Evolutionary conservation across 2,888 invertebrate genomes (phyloP), one percentile per base, ranked within the genome.

Genomic region (Drosophila barbarae): DNA sequence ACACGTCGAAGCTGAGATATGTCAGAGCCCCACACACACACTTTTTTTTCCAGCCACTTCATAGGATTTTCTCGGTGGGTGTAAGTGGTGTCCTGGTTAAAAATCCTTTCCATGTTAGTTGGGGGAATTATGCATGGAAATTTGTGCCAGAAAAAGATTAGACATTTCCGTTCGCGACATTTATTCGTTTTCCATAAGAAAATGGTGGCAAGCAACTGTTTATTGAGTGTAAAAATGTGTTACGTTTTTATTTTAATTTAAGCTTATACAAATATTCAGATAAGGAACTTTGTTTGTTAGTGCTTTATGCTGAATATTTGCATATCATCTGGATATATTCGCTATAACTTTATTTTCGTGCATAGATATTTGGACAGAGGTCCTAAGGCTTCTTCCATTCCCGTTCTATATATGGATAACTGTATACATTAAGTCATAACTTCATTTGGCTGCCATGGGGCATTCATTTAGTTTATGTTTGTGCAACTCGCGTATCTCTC

Each of bases 361-460:
- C 26, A 10, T 18, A 32, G 42, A 34, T 30, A 32, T 59, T 59
- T 32, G 15, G 44, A 34, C 36, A 34, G 30, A 42, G 42, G n/a
- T 26, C 42, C 42, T 5, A 3, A 26, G 42, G 26, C 26, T 26
- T 13, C 7, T 46, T 13, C 21, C 49, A 26, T 21, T 35, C 5
- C 7, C 35, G 18, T 15, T 57, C n/a, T 32, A 34, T 38, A 42
- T 52, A 46, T 53, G 51, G 49, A 61, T 55, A 58, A 47, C 66
- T 63, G 77, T 70, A 52, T 74, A 69, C 72, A 78, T 78, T 77
- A 77, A 83, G 80, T 68, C 83, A 78, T 78, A 83, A 78, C 80
- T 83, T 77, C 71, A 77, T 64, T 74, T 68, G 63, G 53, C 36
- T 47, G 57, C 68, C 70, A 66, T 57, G 66, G 77, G 74, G 74